phyloP scores from a whole-genome alignment of 2,888 invertebrate genomes.

The Aricia artaxerxes region DNA sequence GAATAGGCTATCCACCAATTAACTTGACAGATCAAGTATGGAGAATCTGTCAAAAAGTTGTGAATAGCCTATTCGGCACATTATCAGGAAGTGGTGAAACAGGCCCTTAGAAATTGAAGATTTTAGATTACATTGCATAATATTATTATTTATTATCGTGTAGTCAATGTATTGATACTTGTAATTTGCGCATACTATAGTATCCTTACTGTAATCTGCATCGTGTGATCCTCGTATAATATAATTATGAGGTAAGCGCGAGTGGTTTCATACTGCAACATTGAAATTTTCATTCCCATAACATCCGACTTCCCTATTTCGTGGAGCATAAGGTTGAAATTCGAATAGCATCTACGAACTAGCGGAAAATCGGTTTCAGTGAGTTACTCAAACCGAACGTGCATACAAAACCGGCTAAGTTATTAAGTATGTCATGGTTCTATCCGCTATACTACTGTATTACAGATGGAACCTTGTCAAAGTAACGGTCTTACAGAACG shows the following conservation, averaged over 20 bases:
- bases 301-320: slow-evolving; percentile 41
- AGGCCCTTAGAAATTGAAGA: too few relatives aligned
- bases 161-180: background rate
- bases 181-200: background rate
- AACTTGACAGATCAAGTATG: too few relatives aligned
- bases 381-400: slow-evolving; percentile 42
- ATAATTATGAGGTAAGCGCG: slow-evolving; percentile 52
- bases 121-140: too few relatives aligned
- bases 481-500: slow-evolving; percentile 44
- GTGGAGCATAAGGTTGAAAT: slow-evolving; percentile 43
- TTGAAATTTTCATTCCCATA: slow-evolving; percentile 35
- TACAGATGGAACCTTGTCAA: slow-evolving; percentile 53
- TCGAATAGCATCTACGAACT: slow-evolving; percentile 41
- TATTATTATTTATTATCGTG: too few relatives aligned
- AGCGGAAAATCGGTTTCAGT: slow-evolving; percentile 48
- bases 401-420: slow-evolving; percentile 53
- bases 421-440: slow-evolving; percentile 53
- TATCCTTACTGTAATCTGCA: slow-evolving; percentile 40
- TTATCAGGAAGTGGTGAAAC: too few relatives aligned
- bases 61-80: too few relatives aligned
- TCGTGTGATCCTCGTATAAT: slow-evolving; percentile 46
- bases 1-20: too few relatives aligned
- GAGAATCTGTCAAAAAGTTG: too few relatives aligned
- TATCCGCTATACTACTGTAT: slow-evolving; percentile 45
- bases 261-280: slow-evolving; percentile 50